A percentile compares a stretch with the other conserved stretches of the same genome.
These are phyloP conservation scores for Diadegma fenestrale DNA, from an alignment of 2,888 invertebrate species.

Conservation along the genomic window DNA sequence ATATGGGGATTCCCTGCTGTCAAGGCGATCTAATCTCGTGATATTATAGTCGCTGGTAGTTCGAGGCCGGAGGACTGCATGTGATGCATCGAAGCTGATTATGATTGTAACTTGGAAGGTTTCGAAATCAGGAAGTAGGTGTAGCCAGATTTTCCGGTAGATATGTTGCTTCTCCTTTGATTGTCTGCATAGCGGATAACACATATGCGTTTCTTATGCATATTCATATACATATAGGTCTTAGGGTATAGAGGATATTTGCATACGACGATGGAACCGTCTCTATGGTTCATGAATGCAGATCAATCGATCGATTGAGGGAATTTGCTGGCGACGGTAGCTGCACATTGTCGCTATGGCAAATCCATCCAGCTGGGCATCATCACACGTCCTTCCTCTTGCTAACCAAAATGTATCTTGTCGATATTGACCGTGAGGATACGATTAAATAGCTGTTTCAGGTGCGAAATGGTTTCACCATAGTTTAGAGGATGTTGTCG, in stretches of 20 bases:
- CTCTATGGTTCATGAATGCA: conserved; percentile 25
- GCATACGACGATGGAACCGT: conserved; percentile 55
- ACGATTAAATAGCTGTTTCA: neutral
- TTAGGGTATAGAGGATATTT: conserved; percentile 61
- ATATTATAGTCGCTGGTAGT: neutral
- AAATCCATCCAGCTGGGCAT: conserved; percentile 14
- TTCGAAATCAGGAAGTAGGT: conserved; percentile 30
- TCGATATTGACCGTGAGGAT: neutral
- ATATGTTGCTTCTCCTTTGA: conserved; percentile 19
- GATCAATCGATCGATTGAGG: conserved; percentile 52
- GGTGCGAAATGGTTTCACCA: neutral
- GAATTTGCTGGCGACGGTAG: neutral
- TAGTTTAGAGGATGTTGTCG: too few relatives aligned
- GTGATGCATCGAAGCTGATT: conserved; percentile 45
- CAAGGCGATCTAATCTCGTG: too few relatives aligned
- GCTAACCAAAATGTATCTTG: neutral
- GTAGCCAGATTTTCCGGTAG: conserved; percentile 6
- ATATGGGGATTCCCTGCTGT: too few relatives aligned
- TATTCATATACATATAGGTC: neutral
- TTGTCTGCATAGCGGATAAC: conserved; percentile 8
- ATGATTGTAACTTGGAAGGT: conserved; percentile 54
- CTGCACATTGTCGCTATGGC: neutral
- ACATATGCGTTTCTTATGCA: neutral
- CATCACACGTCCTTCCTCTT: neutral
- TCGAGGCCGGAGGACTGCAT: too few relatives aligned